Conservation (phyloP, 2,113 vertebrate genomes). For the Brevimyrus niger region DNA sequence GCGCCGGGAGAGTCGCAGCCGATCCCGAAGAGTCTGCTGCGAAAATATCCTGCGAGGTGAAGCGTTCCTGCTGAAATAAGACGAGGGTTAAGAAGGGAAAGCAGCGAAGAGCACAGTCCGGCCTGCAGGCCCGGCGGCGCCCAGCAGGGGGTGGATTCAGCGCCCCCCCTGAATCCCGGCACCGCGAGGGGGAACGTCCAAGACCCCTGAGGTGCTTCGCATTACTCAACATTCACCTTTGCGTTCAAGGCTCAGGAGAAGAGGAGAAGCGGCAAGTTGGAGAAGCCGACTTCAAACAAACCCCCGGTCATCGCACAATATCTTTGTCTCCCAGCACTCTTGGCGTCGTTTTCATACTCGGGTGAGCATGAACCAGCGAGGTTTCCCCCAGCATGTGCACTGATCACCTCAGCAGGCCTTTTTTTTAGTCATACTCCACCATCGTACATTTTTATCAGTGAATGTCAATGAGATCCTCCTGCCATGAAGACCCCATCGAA, state of each 20-base stretch:
- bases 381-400: neutral
- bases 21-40: neutral
- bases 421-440: neutral
- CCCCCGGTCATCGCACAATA: neutral
- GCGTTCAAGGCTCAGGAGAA: neutral
- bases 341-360: neutral
- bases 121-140: neutral
- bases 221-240: neutral
- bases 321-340: neutral
- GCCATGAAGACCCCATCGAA: neutral
- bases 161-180: neutral
- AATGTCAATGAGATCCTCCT: neutral
- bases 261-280: neutral
- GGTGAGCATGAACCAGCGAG: neutral
- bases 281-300: neutral
- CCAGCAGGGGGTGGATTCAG: neutral
- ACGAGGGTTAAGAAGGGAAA: neutral
- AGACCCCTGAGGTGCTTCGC: neutral
- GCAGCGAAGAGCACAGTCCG: neutral
- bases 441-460: neutral
- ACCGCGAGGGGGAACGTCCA: neutral
- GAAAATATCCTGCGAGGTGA: neutral
- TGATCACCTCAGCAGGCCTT: neutral
- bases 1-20: neutral
- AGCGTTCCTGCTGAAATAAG: neutral